Base-by-base conservation (phyloP, 1,140 invertebrate genomes). In the Triops longicaudatus region DNA sequence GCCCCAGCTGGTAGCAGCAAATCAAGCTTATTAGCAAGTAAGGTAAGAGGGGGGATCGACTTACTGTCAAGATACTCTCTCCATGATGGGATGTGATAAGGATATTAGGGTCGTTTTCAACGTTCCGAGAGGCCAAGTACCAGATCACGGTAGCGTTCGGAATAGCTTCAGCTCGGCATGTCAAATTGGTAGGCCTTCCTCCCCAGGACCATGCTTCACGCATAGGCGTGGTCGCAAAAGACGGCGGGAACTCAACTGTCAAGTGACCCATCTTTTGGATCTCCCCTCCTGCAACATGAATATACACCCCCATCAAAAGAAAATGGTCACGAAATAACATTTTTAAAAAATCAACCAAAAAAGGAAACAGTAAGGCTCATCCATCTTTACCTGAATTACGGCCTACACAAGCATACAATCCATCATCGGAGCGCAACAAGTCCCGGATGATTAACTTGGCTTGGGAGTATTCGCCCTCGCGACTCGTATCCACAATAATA, bases 101-200 rank as follows among this genome's bases (percentile, higher is more conserved):
- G 78, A 93, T 86, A 77, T 85, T 85, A 0, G 81, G 81, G 44
- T 89, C 88, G 11, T 84, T 85, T 9, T 87, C 83, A 74, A 89
- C 85, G 76, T 17, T 80, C 73, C 82, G 77, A 14, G 83, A 83
- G 26, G 83, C 85, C 75, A 87, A 88, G 81, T 86, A 88, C 95
- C 95, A 97, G 78, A 88, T 88, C 79, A 96, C 93, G 1, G 94
- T 96, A 0, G 95, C 95, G 83, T 97, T 96, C 0, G 95, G 95
- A 81, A 97, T 94, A 79, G 92, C 90, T 83, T 93, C 90, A 12
- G 93, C 93, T n/a, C 93, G 86, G 82, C 95, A 97, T 42, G 91
- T 93, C 0, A 97, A 86, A 82, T 97, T 97, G 0, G 92, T 92
- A 3, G 90, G 89, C 79, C 88, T 87, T 43, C 88, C 84, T 28